Conservation (phyloP, 2,113 vertebrate species). For the Malurus cyaneus region DNA sequence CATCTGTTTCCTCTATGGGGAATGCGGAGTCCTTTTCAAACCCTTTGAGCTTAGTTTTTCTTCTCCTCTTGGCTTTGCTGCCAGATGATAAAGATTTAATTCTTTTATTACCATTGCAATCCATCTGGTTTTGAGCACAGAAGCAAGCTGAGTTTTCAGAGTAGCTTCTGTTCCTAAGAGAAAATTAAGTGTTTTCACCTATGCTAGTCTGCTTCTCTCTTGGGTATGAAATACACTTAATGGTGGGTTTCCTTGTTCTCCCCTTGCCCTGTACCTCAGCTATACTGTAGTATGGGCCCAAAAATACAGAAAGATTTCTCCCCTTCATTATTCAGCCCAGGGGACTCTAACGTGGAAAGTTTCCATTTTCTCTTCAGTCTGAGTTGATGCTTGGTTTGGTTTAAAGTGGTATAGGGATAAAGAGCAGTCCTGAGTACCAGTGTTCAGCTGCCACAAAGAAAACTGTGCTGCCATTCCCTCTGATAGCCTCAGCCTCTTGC, state of each 20-base stretch:
- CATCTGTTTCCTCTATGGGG: slow-evolving; percentile 44
- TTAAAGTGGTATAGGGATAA: background rate
- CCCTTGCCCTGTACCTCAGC: background rate
- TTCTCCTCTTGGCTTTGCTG: slow-evolving; percentile 43
- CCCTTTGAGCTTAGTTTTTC: slow-evolving; percentile 45
- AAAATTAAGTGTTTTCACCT: background rate
- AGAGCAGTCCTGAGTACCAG: background rate
- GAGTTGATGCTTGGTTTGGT: background rate
- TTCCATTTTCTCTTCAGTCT: background rate
- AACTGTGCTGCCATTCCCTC: background rate
- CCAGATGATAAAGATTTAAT: slow-evolving; percentile 63
- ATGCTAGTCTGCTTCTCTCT: background rate
- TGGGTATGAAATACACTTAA: background rate
- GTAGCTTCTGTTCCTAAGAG: slow-evolving; percentile 22
- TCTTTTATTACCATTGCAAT: slow-evolving; percentile 41
- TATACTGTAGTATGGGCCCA: background rate
- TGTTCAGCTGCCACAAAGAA: background rate
- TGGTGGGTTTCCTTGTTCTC: background rate
- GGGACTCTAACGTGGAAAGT: background rate
- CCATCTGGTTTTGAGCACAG: slow-evolving; percentile 49
- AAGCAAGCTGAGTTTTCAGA: slow-evolving; percentile 22
- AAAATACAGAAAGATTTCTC: background rate
- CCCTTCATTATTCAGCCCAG: background rate
- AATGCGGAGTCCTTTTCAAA: slow-evolving; percentile 32
- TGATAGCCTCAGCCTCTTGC: background rate